A percentile compares a stretch with the other conserved stretches of the same genome.
These are phyloP conservation scores for Tragelaphus imberbis DNA, from an alignment of 2,113 vertebrate species.

Conservation along the genomic window DNA sequence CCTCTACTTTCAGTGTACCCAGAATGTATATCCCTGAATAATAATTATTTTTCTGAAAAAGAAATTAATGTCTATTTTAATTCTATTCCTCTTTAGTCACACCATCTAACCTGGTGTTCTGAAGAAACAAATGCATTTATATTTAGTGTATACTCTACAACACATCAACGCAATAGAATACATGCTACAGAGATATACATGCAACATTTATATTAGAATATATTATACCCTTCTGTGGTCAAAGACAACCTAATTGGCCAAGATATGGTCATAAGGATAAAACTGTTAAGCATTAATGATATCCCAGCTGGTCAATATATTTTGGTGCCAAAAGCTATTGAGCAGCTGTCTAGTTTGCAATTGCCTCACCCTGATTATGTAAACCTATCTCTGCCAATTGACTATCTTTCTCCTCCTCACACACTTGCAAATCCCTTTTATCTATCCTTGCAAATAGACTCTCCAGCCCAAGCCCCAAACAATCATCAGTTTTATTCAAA, in stretches of 20 bases:
- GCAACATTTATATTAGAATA: conserved; percentile 41
- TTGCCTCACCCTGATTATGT: conserved; percentile 55
- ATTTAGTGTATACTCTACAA: conserved; percentile 57
- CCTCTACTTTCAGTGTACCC: not conserved
- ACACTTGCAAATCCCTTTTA: conserved; percentile 28
- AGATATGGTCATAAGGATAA: conserved; percentile 61
- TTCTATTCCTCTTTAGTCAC: conserved; percentile 13
- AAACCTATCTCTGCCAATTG: conserved; percentile 51
- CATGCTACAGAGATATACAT: not conserved
- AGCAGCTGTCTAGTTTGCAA: conserved; percentile 62
- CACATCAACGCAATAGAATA: conserved; percentile 36
- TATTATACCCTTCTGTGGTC: conserved; percentile 56
- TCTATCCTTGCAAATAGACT: conserved; percentile 41
- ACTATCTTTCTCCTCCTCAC: conserved; percentile 7
- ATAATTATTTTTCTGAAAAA: not conserved
- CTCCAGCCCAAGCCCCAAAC: not conserved
- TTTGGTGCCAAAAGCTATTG: conserved; percentile 71
- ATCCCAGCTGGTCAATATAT: conserved; percentile 72
- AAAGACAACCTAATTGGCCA: conserved; percentile 67
- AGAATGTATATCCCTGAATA: not conserved
- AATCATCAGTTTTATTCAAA: conserved; percentile 43
- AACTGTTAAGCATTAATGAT: conserved; percentile 66
- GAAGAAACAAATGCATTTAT: conserved; percentile 36
- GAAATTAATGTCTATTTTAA: conserved; percentile 43
- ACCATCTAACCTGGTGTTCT: not conserved